These are phyloP conservation scores for Danio jaintianensis DNA, from an alignment of 2,797 vertebrate genomes.

Conservation along the genomic window DNA sequence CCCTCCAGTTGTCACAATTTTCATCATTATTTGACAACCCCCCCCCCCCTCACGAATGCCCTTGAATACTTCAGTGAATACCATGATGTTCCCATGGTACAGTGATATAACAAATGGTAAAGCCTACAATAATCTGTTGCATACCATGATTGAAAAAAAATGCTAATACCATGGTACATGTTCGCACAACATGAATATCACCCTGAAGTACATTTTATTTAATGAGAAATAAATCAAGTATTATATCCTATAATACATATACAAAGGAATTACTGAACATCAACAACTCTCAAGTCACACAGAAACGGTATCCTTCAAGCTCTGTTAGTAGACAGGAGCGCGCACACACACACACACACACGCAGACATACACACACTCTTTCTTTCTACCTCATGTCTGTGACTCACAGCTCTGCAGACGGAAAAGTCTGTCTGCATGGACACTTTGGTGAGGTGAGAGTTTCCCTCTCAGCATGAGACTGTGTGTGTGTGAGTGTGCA, in stretches of 20 bases:
- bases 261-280: background rate
- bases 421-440: constrained; percentile 53
- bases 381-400: constrained; percentile 43
- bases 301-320: background rate
- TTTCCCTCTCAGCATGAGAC: constrained; percentile 47
- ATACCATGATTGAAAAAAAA: background rate
- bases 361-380: constrained; percentile 21
- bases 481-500: constrained; percentile 29
- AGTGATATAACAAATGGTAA: background rate
- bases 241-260: background rate
- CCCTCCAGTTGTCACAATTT: no score
- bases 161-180: background rate
- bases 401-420: constrained; percentile 55
- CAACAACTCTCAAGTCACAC: background rate
- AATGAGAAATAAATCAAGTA: background rate
- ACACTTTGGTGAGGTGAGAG: constrained; percentile 56
- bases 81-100: background rate
- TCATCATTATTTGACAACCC: no score
- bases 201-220: background rate
- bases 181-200: background rate
- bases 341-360: constrained; percentile 12
- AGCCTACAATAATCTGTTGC: background rate
- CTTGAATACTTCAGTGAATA: background rate
- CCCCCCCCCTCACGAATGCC: no score
- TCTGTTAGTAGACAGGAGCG: background rate